A percentile compares a stretch with the other conserved stretches of the same genome.
Conservation (phyloP, 2,113 vertebrate species). For the Planiliza haematocheilus region DNA sequence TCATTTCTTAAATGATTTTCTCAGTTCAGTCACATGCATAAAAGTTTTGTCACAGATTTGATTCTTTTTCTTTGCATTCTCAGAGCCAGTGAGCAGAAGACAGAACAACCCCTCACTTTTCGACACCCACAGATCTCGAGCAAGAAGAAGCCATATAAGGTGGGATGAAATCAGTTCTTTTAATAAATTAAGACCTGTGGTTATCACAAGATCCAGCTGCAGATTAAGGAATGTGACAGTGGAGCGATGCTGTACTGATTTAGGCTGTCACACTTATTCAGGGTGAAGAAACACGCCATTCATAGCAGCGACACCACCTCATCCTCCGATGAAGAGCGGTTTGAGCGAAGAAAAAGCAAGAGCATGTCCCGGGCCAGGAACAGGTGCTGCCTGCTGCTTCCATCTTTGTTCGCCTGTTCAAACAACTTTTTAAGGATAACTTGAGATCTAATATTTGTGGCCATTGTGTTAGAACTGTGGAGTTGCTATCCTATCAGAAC, state of each 20-base stretch:
- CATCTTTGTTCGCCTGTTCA: not conserved
- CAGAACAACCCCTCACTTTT: conserved; percentile 95
- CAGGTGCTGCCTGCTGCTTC: conserved; percentile 80
- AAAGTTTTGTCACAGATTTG: not conserved
- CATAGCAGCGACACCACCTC: conserved; percentile 98
- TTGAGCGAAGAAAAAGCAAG: conserved; percentile 98
- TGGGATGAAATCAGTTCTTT: conserved; percentile 57
- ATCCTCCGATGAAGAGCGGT: conserved; percentile 98
- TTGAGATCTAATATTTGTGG: not conserved
- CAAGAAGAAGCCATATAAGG: conserved; percentile 99
- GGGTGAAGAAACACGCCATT: conserved; percentile 99
- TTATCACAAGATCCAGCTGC: not conserved
- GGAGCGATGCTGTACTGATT: not conserved
- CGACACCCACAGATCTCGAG: conserved; percentile 98
- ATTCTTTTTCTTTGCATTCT: conserved; percentile 38
- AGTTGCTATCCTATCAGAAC: no score
- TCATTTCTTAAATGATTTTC: no score
- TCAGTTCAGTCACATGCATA: not conserved
- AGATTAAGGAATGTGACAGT: not conserved
- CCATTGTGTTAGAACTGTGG: no score
- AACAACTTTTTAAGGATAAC: not conserved
- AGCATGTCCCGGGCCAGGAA: conserved; percentile 98
- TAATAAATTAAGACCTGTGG: not conserved
- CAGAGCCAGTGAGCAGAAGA: conserved; percentile 97
- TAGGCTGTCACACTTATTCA: conserved; percentile 57